A percentile compares a stretch with the other conserved stretches of the same genome.
Evolutionary conservation across 2,888 invertebrate species (phyloP).

Genomic region (Baronia brevicornis): DNA sequence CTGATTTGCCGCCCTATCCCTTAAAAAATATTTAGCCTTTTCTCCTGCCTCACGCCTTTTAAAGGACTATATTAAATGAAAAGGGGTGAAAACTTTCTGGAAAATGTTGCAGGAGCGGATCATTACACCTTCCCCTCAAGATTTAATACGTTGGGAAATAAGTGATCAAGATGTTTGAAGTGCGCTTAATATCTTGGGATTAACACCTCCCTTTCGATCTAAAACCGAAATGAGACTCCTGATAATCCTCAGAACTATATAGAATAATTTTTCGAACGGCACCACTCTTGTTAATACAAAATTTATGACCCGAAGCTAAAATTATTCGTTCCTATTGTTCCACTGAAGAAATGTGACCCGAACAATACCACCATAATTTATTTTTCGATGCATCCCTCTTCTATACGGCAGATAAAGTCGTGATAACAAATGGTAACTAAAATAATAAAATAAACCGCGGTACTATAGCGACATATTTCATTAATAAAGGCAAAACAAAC

Average conservation of each 20-base stretch:
- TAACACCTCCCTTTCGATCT: slow-evolving; percentile 63
- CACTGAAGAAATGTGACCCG: slow-evolving; percentile 53
- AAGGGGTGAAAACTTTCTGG: too few relatives aligned
- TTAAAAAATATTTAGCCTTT: too few relatives aligned
- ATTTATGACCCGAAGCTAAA: slow-evolving; percentile 62
- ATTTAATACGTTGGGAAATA: slow-evolving; percentile 34
- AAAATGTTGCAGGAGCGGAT: too few relatives aligned
- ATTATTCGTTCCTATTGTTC: slow-evolving; percentile 68
- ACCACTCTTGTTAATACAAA: slow-evolving; percentile 51
- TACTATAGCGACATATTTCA: slow-evolving; percentile 71
- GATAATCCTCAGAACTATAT: too few relatives aligned
- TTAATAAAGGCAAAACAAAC: slow-evolving; percentile 72
- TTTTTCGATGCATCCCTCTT: slow-evolving; percentile 66
- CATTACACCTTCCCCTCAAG: slow-evolving; percentile 49
- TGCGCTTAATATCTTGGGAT: slow-evolving; percentile 63
- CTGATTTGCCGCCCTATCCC: too few relatives aligned
- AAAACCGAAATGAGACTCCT: slow-evolving; percentile 57
- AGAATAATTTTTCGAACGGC: slow-evolving; percentile 25
- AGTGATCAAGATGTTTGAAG: slow-evolving; percentile 49
- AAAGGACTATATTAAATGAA: too few relatives aligned
- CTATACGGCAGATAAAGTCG: slow-evolving; percentile 69
- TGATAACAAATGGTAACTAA: slow-evolving; percentile 75
- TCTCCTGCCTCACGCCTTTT: too few relatives aligned
- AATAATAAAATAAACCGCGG: slow-evolving; percentile 70
- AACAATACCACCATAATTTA: slow-evolving; percentile 73